Evolutionary conservation across 2,113 vertebrate genomes (phyloP), one percentile per base, ranked within the genome.

Genomic region (Phaethornis superciliosus): DNA sequence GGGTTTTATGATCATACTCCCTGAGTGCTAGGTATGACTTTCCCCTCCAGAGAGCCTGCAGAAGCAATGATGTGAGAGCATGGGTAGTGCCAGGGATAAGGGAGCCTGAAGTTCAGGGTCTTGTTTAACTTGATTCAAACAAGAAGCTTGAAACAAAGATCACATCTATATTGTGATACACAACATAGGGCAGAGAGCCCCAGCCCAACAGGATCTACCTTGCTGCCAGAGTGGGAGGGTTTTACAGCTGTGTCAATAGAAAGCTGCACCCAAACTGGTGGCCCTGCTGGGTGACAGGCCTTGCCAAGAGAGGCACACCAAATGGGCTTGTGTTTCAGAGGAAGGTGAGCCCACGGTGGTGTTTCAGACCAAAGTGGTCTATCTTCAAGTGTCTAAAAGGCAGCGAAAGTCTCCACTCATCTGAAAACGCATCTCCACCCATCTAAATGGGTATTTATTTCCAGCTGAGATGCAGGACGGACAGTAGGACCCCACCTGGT

Each of bases 161-260:
- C 3, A 0, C 11, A 40, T 69, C 83, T 82, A 8, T 55, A 12
- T 44, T 40, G 42, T 54, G 35, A 56, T 46, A 23, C 15, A 11
- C 44, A 92, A 89, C 2, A 1, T 0, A 2, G 37, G 65, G 55
- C 12, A 3, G 75, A 85, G 30, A 90, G 40, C 51, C 52, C 64
- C 77, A 81, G 65, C 37, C 69, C 64, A 86, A 62, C 77, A 83
- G 89, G 68, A 90, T 72, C 59, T 76, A n/a, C 70, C 49, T 68
- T 1, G 6, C 21, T 72, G 71, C 88, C 88, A 88, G 76, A 51
- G 81, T 7, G 13, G 78, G 75, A 1, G 0, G 37, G 37, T 87
- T 86, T 86, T 63, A 81, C 89, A 96, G 60, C 91, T 94, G 89
- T 92, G 94, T 96, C 93, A 90, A 92, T 37, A 92, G 69, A 92